Evolutionary conservation across 2,888 invertebrate genomes (phyloP), one percentile per base, ranked within the genome.

Genomic region (Lasioglossum leucozonium): DNA sequence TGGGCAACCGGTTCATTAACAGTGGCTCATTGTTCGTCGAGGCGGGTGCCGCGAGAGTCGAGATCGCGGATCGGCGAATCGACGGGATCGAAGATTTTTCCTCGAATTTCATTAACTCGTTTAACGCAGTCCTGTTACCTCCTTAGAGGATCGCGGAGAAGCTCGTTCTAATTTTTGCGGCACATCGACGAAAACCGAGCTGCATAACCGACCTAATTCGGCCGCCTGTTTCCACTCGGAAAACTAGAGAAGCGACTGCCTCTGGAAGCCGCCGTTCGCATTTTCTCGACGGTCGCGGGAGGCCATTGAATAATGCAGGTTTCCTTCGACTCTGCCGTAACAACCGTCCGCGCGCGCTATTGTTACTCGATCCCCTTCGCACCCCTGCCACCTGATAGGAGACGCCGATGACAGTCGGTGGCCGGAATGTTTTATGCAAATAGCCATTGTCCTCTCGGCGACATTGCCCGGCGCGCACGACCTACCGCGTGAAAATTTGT

Each of bases 341-440:
- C 86, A 83, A 82, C 74, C 58, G 51, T 71, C 58, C 22, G 22
- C 71, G 69, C 71, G 69, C 76, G 84, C 86, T 84, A 92, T 92
- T 91, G 91, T 93, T 83, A 87, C 78, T 82, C 84, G 92, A 90
- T 89, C 85, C 80, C 83, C 82, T 80, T 77, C 71, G 69, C 65
- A 62, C 75, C 83, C 71, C 71, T 84, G 86, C 81, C 90, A 81
- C 77, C 81, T 72, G 86, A 83, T 86, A 80, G 79, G 83, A 58
- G 58, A 87, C 82, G 78, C 69, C 86, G 92, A 91, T 92, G 93
- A 92, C 91, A 91, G 89, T 89, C 84, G 69, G 80, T 84, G 82
- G 89, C 86, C 84, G 82, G 88, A 91, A 92, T 94, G 93, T 93
- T 93, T 94, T 93, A 93, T 93, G 93, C 90, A 93, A 93, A 93